Evolutionary conservation across 2,797 vertebrate genomes (phyloP).

Genomic region (Crypturellus tataupa): DNA sequence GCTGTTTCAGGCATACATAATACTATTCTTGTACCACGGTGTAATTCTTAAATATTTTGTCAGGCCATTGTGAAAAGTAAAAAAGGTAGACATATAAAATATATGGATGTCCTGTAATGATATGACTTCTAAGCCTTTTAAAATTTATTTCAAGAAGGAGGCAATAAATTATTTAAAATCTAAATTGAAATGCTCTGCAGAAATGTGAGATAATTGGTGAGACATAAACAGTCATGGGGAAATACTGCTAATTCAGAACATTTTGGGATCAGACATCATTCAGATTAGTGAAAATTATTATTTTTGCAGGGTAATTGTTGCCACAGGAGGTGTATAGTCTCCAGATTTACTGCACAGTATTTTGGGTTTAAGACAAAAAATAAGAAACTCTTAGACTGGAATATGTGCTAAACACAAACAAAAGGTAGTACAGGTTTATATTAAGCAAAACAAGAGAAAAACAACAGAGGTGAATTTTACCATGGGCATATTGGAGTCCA

Average conservation of each 20-base stretch:
- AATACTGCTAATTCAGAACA: background rate
- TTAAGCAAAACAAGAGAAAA: background rate
- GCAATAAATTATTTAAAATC: background rate
- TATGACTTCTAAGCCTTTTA: background rate
- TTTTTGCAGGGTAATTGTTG: background rate
- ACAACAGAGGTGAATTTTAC: background rate
- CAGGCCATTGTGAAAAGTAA: background rate
- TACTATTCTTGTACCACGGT: background rate
- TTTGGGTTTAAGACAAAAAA: background rate
- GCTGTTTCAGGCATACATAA: background rate
- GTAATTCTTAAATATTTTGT: background rate
- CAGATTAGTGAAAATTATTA: background rate
- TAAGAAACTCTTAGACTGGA: background rate
- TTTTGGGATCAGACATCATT: background rate
- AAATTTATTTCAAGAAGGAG: background rate
- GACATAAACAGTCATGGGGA: background rate
- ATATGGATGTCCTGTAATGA: background rate
- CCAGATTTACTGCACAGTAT: fast-evolving
- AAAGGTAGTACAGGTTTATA: background rate
- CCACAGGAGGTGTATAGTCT: background rate
- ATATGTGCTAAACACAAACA: background rate
- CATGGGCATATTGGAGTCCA: background rate
- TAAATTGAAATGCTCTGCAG: background rate
- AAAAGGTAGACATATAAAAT: background rate
- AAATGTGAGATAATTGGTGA: background rate